These are phyloP conservation scores for Athalia rosae DNA, from an alignment of 2,888 invertebrate species.

Conservation along the genomic window DNA sequence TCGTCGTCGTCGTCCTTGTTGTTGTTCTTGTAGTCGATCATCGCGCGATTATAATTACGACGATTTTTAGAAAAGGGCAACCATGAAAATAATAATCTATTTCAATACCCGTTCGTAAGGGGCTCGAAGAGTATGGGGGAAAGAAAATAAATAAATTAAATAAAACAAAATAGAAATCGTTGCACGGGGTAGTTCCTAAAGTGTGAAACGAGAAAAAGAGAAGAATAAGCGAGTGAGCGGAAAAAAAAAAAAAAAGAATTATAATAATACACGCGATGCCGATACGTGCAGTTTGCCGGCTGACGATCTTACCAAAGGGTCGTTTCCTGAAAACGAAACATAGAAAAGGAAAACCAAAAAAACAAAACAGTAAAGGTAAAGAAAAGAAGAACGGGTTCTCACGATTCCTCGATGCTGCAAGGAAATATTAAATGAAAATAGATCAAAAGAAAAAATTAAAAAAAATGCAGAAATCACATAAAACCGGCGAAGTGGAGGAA, in stretches of 20 bases:
- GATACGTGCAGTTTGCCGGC: too few species aligned
- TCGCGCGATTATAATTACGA: neutral
- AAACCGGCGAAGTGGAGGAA: neutral
- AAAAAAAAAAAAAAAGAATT: too few species aligned
- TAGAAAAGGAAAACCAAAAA: too few species aligned
- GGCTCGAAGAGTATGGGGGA: conserved; percentile 5
- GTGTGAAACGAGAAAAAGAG: too few species aligned
- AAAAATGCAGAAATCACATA: neutral
- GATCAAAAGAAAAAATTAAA: conserved; percentile 20
- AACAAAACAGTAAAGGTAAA: too few species aligned
- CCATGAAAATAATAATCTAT: neutral
- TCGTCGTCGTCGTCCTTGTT: neutral
- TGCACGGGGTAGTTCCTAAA: conserved; percentile 7
- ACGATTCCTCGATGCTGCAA: conserved; percentile 42
- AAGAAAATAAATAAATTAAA: conserved; percentile 18
- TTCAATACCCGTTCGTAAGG: neutral
- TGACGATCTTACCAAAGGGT: too few species aligned
- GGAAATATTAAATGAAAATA: conserved; percentile 8
- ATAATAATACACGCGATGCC: too few species aligned
- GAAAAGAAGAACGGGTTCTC: conserved; percentile 23
- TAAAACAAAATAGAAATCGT: conserved; percentile 27
- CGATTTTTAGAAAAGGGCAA: neutral
- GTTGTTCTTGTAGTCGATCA: neutral
- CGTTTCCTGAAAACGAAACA: too few species aligned
- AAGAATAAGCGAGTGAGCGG: too few species aligned